phyloP scores from a whole-genome alignment of 2,888 invertebrate species.

The Clitarchus hookeri region DNA sequence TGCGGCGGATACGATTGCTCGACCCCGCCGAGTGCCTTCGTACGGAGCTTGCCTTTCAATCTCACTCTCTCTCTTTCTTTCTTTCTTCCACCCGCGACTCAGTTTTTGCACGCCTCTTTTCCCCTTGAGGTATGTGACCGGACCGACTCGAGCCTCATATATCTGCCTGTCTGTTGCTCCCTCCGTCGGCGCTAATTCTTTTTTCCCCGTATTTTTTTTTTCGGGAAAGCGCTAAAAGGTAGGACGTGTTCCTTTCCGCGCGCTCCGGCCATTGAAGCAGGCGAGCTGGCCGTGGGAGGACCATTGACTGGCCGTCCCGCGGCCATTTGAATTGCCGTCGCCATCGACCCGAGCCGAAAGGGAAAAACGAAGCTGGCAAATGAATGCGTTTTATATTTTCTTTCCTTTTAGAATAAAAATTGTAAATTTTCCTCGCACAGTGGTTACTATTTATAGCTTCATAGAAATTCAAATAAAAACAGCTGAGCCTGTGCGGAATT shows the following conservation, averaged over 20 bases:
- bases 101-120: too few species aligned
- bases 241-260: not conserved
- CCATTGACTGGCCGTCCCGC: not conserved
- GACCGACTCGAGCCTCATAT: not conserved
- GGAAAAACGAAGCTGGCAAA: not conserved
- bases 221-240: not conserved
- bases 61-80: not conserved
- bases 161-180: conserved; percentile 1
- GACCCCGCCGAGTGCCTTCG: not conserved
- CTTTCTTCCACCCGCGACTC: too few species aligned
- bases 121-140: not conserved
- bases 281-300: not conserved
- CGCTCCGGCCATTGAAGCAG: not conserved
- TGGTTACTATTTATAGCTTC: too few species aligned
- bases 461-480: too few species aligned
- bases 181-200: not conserved
- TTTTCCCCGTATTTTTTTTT: not conserved
- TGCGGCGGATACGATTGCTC: not conserved
- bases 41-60: not conserved
- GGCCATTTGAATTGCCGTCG: not conserved
- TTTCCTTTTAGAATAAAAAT: not conserved
- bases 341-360: not conserved
- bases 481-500: too few species aligned
- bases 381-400: not conserved
- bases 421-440: not conserved